Conservation (phyloP, 1,140 invertebrate genomes). For the Cyclina sinensis region DNA sequence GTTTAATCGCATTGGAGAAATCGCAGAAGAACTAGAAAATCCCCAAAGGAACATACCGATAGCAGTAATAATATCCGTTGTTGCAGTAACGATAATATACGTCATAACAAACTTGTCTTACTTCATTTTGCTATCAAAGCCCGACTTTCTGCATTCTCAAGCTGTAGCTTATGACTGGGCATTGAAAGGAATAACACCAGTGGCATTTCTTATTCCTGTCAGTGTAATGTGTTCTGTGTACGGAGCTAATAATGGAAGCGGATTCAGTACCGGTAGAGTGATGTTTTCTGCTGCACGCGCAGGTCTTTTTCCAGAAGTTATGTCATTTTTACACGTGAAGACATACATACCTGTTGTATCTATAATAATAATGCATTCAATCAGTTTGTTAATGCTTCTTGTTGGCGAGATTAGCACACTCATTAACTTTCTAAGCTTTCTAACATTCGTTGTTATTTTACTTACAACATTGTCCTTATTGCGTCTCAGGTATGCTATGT, state of each 20-base stretch:
- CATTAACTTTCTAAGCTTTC: conserved; percentile 51
- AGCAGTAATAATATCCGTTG: conserved; percentile 86
- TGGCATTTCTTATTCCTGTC: conserved; percentile 25
- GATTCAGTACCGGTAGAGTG: conserved; percentile 13
- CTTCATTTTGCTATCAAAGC: conserved; percentile 84
- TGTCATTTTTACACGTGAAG: conserved; percentile 44
- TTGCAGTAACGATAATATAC: conserved; percentile 85
- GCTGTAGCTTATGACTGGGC: conserved; percentile 89
- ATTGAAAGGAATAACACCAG: conserved; percentile 6
- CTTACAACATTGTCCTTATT: conserved; percentile 31
- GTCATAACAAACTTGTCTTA: conserved; percentile 86
- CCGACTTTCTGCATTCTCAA: conserved; percentile 84
- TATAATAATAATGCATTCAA: conserved; percentile 19
- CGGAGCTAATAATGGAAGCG: conserved; percentile 26
- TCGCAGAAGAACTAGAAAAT: conserved; percentile 48
- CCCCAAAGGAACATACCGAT: conserved; percentile 85
- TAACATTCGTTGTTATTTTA: conserved; percentile 3
- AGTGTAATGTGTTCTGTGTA: conserved; percentile 47
- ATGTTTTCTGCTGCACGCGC: conserved; percentile 53
- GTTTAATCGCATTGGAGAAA: conserved; percentile 40
- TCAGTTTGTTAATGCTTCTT: conserved; percentile 28
- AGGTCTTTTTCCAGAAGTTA: conserved; percentile 55
- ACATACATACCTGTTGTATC: conserved; percentile 36
- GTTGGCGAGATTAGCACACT: conserved; percentile 11
- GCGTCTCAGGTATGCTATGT: neutral